Evolutionary conservation across 2,888 invertebrate genomes (phyloP).

Genomic region (Plagodis pulveraria): DNA sequence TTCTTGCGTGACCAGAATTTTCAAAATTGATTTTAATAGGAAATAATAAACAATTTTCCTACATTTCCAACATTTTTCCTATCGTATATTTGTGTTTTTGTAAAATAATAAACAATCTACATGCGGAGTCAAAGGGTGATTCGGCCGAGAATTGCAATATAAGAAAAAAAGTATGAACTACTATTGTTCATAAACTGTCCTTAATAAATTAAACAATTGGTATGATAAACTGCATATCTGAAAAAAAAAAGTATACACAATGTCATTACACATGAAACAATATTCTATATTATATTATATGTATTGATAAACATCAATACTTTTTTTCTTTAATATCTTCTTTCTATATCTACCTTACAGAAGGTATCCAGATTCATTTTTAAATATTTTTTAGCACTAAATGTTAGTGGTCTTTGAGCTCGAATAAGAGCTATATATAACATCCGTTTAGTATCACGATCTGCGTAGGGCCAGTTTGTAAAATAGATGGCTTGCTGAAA

Average conservation of each 20-base stretch:
- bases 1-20: too few relatives aligned
- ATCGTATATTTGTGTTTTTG: too few relatives aligned
- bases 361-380: conserved; percentile 71
- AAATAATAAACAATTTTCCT: too few relatives aligned
- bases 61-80: too few relatives aligned
- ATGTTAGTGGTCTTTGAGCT: conserved; percentile 65
- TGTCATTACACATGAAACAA: too few relatives aligned
- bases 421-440: conserved; percentile 62
- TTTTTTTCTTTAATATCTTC: conserved; percentile 36
- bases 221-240: conserved; percentile 75
- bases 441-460: conserved; percentile 57
- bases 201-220: conserved; percentile 70
- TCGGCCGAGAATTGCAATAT: background rate
- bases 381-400: conserved; percentile 66
- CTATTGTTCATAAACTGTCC: conserved; percentile 54
- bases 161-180: conserved; percentile 7
- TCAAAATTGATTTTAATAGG: too few relatives aligned
- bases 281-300: background rate
- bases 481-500: conserved; percentile 62
- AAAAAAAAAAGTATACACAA: conserved; percentile 38
- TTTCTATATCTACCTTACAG: conserved; percentile 51
- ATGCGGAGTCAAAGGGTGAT: too few relatives aligned
- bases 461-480: conserved; percentile 65
- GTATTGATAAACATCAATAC: too few relatives aligned
- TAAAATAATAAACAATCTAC: too few relatives aligned